These are phyloP conservation scores for Agrilus cyanescens DNA, from an alignment of 2,888 invertebrate species.

Conservation along the genomic window DNA sequence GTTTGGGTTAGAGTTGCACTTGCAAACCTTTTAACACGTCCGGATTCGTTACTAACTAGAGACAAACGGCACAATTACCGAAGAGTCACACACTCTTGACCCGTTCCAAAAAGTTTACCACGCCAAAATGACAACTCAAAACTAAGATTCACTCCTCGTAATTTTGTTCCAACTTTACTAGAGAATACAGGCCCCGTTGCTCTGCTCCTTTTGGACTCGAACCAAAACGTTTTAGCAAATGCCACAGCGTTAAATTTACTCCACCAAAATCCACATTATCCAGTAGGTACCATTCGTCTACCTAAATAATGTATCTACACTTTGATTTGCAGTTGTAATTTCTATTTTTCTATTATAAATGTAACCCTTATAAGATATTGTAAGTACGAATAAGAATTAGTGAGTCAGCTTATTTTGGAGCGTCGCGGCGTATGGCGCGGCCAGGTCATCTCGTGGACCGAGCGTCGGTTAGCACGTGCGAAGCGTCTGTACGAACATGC, in stretches of 20 bases:
- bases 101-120: background rate
- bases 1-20: constrained; percentile 28
- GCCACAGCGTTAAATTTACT: background rate
- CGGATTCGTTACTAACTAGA: constrained; percentile 30
- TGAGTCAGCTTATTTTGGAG: constrained; percentile 8
- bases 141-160: background rate
- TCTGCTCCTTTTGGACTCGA: background rate
- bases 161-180: constrained; percentile 7
- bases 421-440: background rate
- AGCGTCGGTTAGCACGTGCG: constrained; percentile 12
- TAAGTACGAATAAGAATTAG: constrained; percentile 14
- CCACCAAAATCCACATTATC: no score
- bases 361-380: no score
- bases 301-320: no score
- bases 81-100: no score
- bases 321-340: background rate
- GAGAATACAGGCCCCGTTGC: background rate
- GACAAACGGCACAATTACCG: constrained; percentile 21
- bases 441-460: background rate
- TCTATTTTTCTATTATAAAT: no score
- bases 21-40: constrained; percentile 34
- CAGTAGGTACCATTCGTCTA: no score
- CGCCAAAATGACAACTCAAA: background rate
- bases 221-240: background rate
- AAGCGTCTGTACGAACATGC: constrained; percentile 14